A percentile compares a stretch with the other conserved stretches of the same genome.
phyloP scores from a whole-genome alignment of 2,113 vertebrate species.

The Danionella cerebrum region DNA sequence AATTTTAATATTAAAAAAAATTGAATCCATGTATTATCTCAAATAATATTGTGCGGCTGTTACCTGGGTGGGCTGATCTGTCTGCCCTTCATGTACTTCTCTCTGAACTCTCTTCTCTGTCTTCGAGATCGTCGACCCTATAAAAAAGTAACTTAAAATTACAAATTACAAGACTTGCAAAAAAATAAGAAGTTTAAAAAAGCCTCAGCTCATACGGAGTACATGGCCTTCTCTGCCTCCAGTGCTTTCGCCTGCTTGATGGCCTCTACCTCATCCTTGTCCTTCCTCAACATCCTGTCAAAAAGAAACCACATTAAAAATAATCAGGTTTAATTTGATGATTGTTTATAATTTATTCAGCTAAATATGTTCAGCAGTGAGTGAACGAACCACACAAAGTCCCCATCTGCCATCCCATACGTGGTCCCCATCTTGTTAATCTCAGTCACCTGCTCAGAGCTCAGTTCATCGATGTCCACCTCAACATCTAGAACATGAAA shows the following conservation, averaged over 20 bases:
- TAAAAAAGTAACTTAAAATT: not conserved
- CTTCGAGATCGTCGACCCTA: constrained; percentile 89
- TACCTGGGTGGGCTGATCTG: constrained; percentile 97
- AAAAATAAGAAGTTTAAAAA: not conserved
- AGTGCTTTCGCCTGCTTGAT: constrained; percentile 94
- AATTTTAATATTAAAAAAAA: no score
- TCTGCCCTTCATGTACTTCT: constrained; percentile 87
- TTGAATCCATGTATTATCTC: no score
- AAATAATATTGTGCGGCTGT: not conserved
- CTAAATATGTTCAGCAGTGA: not conserved
- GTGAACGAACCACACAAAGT: constrained; percentile 80
- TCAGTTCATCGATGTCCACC: constrained; percentile 90
- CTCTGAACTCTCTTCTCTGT: constrained; percentile 88
- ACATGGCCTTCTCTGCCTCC: constrained; percentile 97
- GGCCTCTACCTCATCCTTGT: constrained; percentile 93
- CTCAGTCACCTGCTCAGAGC: constrained; percentile 82
- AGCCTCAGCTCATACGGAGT: constrained; percentile 74
- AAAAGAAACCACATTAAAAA: constrained; percentile 22
- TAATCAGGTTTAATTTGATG: not conserved
- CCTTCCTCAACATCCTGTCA: constrained; percentile 87
- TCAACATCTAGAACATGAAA: constrained; percentile 77
- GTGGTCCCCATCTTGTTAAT: constrained; percentile 88
- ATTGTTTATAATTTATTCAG: not conserved
- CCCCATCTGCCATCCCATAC: constrained; percentile 91
- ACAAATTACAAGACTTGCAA: not conserved